phyloP scores from a whole-genome alignment of 2,888 invertebrate genomes.

The Neuroscelio doddi region DNA sequence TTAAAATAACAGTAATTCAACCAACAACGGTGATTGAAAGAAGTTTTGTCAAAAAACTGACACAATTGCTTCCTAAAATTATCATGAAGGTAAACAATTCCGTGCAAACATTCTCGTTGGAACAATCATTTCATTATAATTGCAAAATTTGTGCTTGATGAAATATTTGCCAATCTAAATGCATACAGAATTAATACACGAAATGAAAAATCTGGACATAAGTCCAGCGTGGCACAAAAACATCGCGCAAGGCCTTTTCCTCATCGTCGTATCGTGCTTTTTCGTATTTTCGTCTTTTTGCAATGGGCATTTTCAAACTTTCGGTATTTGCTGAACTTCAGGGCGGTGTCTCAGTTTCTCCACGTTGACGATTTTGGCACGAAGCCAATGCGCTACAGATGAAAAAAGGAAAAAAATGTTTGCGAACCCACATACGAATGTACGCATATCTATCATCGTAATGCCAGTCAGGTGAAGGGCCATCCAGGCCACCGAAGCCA shows the following conservation, averaged over 20 bases:
- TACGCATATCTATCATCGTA: slow-evolving; percentile 33
- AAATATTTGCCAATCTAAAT: too few species aligned
- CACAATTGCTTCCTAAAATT: background rate
- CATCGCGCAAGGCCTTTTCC: background rate
- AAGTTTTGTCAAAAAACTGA: too few species aligned
- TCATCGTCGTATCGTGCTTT: slow-evolving; percentile 13
- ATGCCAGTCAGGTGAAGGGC: slow-evolving; percentile 19
- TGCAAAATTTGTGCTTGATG: too few species aligned
- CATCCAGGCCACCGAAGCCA: slow-evolving; percentile 28
- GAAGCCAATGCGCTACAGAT: slow-evolving; percentile 16
- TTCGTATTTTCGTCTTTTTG: slow-evolving; percentile 15
- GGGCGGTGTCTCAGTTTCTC: slow-evolving; percentile 29
- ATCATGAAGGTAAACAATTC: background rate
- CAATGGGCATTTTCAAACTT: slow-evolving; percentile 39
- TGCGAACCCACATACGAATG: slow-evolving; percentile 1
- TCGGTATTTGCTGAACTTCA: slow-evolving; percentile 43
- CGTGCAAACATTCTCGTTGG: background rate
- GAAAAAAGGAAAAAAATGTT: slow-evolving; percentile 17
- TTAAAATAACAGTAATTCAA: too few species aligned
- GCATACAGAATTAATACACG: too few species aligned
- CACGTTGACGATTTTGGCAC: slow-evolving; percentile 4
- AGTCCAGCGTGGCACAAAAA: background rate
- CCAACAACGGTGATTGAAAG: too few species aligned
- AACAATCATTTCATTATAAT: background rate
- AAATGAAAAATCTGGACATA: slow-evolving; percentile 2